These are phyloP conservation scores for Meteorus cinctellus DNA, from an alignment of 2,888 invertebrate species.

Conservation along the genomic window DNA sequence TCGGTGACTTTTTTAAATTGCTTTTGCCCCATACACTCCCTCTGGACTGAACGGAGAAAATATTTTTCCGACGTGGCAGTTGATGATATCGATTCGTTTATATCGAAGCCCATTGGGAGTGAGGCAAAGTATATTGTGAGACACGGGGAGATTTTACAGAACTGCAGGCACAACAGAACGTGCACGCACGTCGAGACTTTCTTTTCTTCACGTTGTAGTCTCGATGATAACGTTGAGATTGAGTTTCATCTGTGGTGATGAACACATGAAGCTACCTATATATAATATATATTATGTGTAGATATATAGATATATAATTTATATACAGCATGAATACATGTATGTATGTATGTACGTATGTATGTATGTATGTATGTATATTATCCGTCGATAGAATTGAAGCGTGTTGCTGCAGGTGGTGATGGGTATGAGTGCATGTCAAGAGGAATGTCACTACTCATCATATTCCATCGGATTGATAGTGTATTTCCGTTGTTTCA, in stretches of 20 bases:
- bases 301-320: too few species aligned
- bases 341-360: too few species aligned
- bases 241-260: slow-evolving; percentile 22
- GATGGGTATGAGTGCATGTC: background rate
- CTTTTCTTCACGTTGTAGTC: background rate
- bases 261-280: background rate
- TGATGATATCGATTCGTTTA: slow-evolving; percentile 34
- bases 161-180: slow-evolving; percentile 5
- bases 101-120: background rate
- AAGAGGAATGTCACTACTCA: background rate
- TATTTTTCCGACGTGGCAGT: slow-evolving; percentile 35
- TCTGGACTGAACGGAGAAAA: slow-evolving; percentile 23
- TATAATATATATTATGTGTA: too few species aligned
- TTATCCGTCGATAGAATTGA: background rate
- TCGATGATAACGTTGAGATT: slow-evolving; percentile 27
- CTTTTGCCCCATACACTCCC: background rate
- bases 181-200: slow-evolving; percentile 32
- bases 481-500: background rate
- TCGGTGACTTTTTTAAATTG: slow-evolving; percentile 22
- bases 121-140: background rate
- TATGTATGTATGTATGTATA: too few species aligned
- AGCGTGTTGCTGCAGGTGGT: slow-evolving; percentile 3
- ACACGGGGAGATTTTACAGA: background rate
- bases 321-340: too few species aligned
- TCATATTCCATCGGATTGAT: background rate